These are phyloP conservation scores for Aphelenchoides fujianensis DNA, from an alignment of 1,140 invertebrate genomes.

Conservation along the genomic window DNA sequence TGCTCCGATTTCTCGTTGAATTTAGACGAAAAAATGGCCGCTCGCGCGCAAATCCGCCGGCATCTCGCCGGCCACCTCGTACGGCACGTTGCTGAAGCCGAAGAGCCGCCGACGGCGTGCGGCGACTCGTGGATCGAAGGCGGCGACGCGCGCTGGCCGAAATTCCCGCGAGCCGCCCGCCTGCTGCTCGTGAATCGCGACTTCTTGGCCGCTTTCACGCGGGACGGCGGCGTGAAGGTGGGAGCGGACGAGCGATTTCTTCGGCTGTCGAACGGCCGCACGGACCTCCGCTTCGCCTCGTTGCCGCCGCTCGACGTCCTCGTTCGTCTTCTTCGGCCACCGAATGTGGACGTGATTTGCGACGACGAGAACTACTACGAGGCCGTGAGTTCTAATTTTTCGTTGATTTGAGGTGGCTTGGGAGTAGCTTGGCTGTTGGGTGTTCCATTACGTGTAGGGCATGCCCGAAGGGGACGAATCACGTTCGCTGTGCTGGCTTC, in stretches of 20 bases:
- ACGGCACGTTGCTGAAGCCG: not conserved
- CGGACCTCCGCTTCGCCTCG: not conserved
- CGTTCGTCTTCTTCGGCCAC: not conserved
- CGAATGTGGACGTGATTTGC: not conserved
- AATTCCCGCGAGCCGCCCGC: not conserved
- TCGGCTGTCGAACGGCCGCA: not conserved
- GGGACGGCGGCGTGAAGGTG: not conserved
- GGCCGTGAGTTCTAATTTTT: not conserved
- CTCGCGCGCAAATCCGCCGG: not conserved
- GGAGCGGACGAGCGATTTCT: not conserved
- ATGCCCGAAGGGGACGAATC: no score
- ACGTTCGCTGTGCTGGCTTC: no score
- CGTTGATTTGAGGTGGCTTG: not conserved
- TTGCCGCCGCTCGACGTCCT: not conserved
- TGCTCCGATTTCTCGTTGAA: not conserved
- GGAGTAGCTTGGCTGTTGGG: no score
- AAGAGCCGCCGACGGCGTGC: not conserved
- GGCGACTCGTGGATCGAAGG: not conserved
- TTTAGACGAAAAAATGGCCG: not conserved
- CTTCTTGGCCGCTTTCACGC: not conserved
- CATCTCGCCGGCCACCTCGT: not conserved
- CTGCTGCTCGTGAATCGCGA: not conserved
- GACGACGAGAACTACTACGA: not conserved
- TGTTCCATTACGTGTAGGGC: no score
- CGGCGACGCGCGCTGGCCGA: not conserved